Percentiles rank a stretch among this genome's conserved stretches.
These are phyloP conservation scores for Luperina nickerlii DNA, from an alignment of 2,888 invertebrate genomes.

Conservation along the genomic window DNA sequence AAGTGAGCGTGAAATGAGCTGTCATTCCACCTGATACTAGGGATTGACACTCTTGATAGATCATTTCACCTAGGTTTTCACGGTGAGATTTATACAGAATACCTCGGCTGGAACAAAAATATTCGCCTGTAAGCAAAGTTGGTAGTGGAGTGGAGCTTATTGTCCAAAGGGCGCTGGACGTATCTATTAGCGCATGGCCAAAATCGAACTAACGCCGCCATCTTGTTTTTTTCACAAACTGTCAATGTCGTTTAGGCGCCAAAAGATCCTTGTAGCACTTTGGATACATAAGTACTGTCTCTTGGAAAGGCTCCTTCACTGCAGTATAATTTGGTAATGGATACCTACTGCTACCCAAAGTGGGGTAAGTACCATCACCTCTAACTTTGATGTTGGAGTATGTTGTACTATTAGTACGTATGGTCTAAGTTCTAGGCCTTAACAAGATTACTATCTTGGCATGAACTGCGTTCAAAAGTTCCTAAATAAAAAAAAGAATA, in stretches of 20 bases:
- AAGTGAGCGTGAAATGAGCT: too few species aligned
- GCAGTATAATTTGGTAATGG: constrained; percentile 34
- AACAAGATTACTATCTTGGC: background rate
- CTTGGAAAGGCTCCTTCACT: background rate
- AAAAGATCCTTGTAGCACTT: background rate
- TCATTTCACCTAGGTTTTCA: too few species aligned
- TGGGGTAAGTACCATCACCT: constrained; percentile 17
- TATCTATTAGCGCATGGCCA: background rate
- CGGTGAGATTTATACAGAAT: too few species aligned
- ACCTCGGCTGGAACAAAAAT: background rate
- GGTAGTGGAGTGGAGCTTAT: background rate
- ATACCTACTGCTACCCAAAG: constrained; percentile 9
- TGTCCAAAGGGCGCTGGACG: background rate
- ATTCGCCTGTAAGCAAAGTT: background rate
- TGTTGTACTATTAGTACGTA: background rate
- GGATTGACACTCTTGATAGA: too few species aligned
- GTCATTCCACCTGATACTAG: too few species aligned
- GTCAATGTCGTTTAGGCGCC: background rate
- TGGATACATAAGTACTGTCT: background rate
- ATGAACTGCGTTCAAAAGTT: too few species aligned
- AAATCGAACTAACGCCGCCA: background rate
- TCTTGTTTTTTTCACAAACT: background rate
- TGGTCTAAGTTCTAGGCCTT: constrained; percentile 30
- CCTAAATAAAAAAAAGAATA: too few species aligned
- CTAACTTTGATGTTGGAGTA: constrained; percentile 43